Base-by-base conservation (phyloP, 2,888 invertebrate species). In the Eupelmus urozonus region DNA sequence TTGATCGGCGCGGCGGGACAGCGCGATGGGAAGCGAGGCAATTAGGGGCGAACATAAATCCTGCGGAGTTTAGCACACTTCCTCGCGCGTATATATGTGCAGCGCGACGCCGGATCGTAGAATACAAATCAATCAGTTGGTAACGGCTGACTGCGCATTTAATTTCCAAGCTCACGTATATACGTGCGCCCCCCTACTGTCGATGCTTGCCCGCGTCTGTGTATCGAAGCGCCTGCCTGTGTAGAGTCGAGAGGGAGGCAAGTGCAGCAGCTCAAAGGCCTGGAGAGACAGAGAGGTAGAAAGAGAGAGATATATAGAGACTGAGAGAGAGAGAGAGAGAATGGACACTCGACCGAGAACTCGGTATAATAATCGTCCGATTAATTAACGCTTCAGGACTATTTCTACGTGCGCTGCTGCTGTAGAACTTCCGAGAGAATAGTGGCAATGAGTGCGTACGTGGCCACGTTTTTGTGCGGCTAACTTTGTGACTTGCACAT, bases 41-140 rank as follows among this genome's bases (percentile, higher is more conserved):
- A 88, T 89, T 88, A 88, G 87, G 85, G 87, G 87, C 85, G 87
- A 87, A 87, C 89, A 89, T 88, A 88, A 89, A 88, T 88, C 87
- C 87, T 84, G 81, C 84, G 49, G 76, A 87, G 87, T 88, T 89
- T 87, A 87, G 86, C 85, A 85, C 87, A 88, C 85, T 87, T 89
- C 85, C 87, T 86, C 84, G 83, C 77, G 27, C 23, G 2, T n/a
- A 34, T 51, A 60, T 13, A 60, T 16, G 25, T 25, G 42, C 20
- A 51, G 7, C 77, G 83, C 83, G 84, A 84, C 34, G 65, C 16
- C 27, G 49, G 69, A 87, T 88, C 85, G 85, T 85, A 86, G 87
- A 87, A 87, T 89, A 88, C 88, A 88, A 89, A 89, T 89, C 89
- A 88, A 88, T 89, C 88, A 85, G 84, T 83, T 83, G 83, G 84